Conservation (phyloP, 2,113 vertebrate species). For the Tupaia chinensis region DNA sequence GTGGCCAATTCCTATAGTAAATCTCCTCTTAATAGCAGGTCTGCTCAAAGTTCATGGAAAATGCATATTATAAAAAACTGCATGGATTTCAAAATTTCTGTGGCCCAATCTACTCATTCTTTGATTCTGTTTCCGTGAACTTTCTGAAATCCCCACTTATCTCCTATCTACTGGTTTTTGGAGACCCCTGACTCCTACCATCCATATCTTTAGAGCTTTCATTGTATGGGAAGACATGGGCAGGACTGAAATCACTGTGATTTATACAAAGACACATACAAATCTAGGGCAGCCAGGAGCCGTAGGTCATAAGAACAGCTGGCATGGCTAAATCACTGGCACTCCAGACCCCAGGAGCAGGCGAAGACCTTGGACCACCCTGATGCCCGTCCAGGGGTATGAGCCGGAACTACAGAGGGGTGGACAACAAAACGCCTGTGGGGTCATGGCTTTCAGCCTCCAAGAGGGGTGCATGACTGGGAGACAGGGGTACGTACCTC, state of each 20-base stretch:
- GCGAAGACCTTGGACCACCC: no score
- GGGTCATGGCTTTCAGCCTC: neutral
- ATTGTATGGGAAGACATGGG: neutral
- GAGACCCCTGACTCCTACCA: neutral
- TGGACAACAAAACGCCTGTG: accelerated
- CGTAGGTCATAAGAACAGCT: neutral
- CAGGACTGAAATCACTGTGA: neutral
- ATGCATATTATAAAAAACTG: no score
- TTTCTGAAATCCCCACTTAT: no score
- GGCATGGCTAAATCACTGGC: accelerated
- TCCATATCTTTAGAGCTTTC: neutral
- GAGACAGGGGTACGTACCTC: no score
- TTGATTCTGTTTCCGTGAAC: neutral
- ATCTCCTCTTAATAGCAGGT: neutral
- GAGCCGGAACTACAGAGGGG: neutral
- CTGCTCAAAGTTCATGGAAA: no score
- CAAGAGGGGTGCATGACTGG: no score
- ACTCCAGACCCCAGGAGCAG: neutral
- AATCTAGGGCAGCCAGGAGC: neutral
- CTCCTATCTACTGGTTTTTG: neutral
- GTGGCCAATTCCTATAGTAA: neutral
- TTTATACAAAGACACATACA: neutral
- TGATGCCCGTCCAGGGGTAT: accelerated
- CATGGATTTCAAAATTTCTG: no score
- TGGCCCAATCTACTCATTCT: neutral